Evolutionary conservation across 2,888 invertebrate genomes (phyloP), one percentile per base, ranked within the genome.

Genomic region (Cryptocheilus praepositus): DNA sequence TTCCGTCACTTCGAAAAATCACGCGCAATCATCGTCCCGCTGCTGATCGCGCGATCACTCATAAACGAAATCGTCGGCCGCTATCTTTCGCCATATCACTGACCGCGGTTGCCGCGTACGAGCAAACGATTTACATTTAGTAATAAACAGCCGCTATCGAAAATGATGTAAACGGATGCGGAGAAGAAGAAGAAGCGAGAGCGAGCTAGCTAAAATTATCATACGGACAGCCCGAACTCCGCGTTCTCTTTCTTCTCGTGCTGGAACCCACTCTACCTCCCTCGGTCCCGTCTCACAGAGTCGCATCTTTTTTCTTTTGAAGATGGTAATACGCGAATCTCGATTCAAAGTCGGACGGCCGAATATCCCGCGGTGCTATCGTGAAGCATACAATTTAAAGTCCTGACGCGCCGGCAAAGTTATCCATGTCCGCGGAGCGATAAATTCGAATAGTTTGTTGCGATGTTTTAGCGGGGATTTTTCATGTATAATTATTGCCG

Each of bases 111-210:
- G 74, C 76, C 80, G 76, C 74, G 76, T 70, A 63, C 73, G 68
- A 67, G 70, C 64, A 16, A 67, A 36, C 77, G 76, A 85, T 83
- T 85, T 82, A 81, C 84, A 84, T 83, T 68, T 70, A 76, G 78
- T 81, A 79, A 81, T 84, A 81, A 85, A 83, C 77, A 82, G 76
- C 74, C 78, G 74, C 71, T 75, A 80, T 84, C 81, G 82, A 83
- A 85, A 83, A 83, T 83, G 82, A 84, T 83, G 81, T 79, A 83
- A 81, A 77, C 77, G 77, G 71, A 75, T 69, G 71, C 64, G 63
- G 60, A 49, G 45, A 45, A 11, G 36, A 11, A 36, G 36, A 11
- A 36, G 36, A 7, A 36, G 36, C 11, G 36, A 53, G 46, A 61
- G 53, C 49, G 61, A 52, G 44, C 53, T 76, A 76, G 70, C 76